phyloP scores from a whole-genome alignment of 2,888 invertebrate species.

The Clusia tigrina region DNA sequence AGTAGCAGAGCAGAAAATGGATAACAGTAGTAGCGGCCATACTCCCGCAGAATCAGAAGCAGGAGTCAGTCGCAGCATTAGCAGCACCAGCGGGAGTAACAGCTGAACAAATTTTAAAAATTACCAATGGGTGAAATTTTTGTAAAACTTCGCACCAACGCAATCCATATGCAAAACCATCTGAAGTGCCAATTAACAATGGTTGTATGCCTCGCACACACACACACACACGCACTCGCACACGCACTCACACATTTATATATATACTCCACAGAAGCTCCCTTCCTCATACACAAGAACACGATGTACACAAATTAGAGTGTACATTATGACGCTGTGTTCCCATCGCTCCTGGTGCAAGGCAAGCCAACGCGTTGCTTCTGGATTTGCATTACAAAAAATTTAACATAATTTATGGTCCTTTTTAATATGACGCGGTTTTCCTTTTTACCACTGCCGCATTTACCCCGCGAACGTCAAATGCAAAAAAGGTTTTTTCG shows the following conservation, averaged over 20 bases:
- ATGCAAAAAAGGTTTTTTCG: neutral
- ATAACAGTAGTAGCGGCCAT: too few relatives aligned
- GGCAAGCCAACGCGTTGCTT: neutral
- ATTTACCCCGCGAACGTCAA: neutral
- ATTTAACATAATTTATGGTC: conserved; percentile 30
- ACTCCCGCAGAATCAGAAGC: too few relatives aligned
- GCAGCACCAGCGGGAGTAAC: too few relatives aligned
- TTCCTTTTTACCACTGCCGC: neutral
- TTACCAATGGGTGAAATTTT: neutral
- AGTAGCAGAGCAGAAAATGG: too few relatives aligned
- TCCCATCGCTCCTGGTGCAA: neutral
- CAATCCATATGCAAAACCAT: too few relatives aligned
- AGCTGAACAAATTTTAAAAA: conserved; percentile 5
- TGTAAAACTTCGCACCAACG: too few relatives aligned
- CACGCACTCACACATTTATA: too few relatives aligned
- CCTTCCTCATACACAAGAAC: neutral
- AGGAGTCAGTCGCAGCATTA: too few relatives aligned
- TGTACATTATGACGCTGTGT: neutral
- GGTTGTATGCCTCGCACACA: too few relatives aligned
- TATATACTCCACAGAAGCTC: neutral
- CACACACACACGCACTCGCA: too few relatives aligned
- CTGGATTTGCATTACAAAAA: conserved; percentile 28
- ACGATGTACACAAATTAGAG: neutral
- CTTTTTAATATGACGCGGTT: conserved; percentile 26
- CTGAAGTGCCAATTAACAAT: too few relatives aligned